A percentile compares a stretch with the other conserved stretches of the same genome.
These are phyloP conservation scores for Asobara japonica DNA, from an alignment of 1,140 invertebrate genomes.

Conservation along the genomic window DNA sequence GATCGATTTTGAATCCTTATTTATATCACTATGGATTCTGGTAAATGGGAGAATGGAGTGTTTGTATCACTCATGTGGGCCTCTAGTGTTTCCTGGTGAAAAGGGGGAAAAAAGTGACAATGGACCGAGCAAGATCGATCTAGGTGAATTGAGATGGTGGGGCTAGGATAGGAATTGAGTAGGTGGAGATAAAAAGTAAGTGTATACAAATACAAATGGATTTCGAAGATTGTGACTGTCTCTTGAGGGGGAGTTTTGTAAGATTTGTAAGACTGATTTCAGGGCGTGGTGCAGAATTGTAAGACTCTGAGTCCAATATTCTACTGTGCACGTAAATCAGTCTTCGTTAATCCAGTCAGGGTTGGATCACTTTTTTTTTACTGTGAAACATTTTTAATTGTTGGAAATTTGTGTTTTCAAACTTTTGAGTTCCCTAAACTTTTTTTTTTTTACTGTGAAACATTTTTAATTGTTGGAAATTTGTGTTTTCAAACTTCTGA, in stretches of 20 bases:
- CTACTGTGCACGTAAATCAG: too few species aligned
- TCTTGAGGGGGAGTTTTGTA: neutral
- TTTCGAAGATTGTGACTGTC: conserved; percentile 33
- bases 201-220: conserved; percentile 25
- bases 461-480: too few species aligned
- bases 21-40: conserved; percentile 39
- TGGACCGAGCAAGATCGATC: neutral
- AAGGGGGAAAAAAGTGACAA: neutral
- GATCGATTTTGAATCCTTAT: conserved; percentile 38
- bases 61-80: neutral
- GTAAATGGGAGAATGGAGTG: neutral
- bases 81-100: neutral
- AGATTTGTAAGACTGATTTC: conserved; percentile 6
- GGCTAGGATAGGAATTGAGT: neutral
- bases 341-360: too few species aligned
- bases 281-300: conserved; percentile 2
- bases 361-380: too few species aligned
- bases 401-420: too few species aligned
- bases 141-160: neutral
- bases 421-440: too few species aligned
- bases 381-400: too few species aligned
- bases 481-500: too few species aligned
- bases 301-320: too few species aligned
- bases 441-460: too few species aligned
- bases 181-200: neutral